A percentile compares a stretch with the other conserved stretches of the same genome.
phyloP scores from a whole-genome alignment of 23 tunicate species.

The Styela plicata region DNA sequence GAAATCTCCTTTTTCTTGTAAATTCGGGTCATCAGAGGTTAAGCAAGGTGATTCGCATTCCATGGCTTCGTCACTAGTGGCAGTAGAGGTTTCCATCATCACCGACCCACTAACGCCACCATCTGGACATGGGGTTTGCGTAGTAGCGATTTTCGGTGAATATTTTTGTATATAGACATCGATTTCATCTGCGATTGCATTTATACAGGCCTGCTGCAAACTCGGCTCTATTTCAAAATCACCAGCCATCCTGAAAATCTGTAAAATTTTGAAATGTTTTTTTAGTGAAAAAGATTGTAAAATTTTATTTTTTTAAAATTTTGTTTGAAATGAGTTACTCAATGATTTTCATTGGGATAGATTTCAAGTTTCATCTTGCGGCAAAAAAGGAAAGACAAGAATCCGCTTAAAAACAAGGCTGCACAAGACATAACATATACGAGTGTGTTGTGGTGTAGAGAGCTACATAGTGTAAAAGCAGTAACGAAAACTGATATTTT shows the following conservation, averaged over 20 bases:
- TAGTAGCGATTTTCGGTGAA: background rate
- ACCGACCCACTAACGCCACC: constrained; percentile 26
- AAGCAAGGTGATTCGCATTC: constrained; percentile 10
- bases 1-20: constrained; percentile 8
- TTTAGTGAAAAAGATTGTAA: too few species aligned
- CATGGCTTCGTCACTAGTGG: constrained; percentile 2
- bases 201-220: constrained; percentile 10
- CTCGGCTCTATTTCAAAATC: constrained; percentile 12
- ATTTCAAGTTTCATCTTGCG: too few species aligned
- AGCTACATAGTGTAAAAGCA: too few species aligned
- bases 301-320: too few species aligned
- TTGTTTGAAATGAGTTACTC: too few species aligned
- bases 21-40: background rate
- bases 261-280: too few species aligned
- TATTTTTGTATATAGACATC: background rate
- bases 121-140: background rate
- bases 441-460: too few species aligned
- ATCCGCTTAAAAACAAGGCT: too few species aligned
- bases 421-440: too few species aligned
- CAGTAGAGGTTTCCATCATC: background rate
- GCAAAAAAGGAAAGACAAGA: too few species aligned
- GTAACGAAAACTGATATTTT: too few species aligned
- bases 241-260: constrained; percentile 15
- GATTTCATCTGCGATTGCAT: constrained; percentile 1
- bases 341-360: too few species aligned